Evolutionary conservation across 2,888 invertebrate genomes (phyloP).

Genomic region (Hyposoter dolosus): DNA sequence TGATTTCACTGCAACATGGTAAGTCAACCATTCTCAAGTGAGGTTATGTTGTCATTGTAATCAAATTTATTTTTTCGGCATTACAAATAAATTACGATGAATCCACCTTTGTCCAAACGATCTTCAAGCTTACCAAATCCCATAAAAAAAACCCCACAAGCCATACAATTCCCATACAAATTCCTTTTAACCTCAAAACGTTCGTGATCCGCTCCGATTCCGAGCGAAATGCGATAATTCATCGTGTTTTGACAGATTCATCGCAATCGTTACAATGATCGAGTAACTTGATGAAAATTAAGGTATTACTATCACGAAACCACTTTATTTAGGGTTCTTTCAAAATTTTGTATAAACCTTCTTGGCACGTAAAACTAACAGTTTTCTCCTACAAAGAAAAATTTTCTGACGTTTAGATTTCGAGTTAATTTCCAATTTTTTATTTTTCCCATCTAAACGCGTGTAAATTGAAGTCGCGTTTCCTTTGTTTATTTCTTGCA

Average conservation of each 20-base stretch:
- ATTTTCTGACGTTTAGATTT: no score
- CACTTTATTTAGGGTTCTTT: no score
- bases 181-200: not conserved
- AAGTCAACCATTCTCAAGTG: constrained; percentile 78
- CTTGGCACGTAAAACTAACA: no score
- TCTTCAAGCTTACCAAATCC: not conserved
- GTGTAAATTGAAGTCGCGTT: no score
- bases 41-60: constrained; percentile 74
- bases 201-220: not conserved
- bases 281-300: not conserved
- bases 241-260: not conserved
- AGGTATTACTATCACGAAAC: no score
- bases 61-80: constrained; percentile 18
- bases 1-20: constrained; percentile 98
- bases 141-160: not conserved
- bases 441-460: no score
- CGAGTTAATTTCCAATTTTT: no score
- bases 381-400: no score
- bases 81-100: not conserved
- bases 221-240: not conserved
- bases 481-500: no score
- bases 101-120: not conserved
- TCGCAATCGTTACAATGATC: not conserved
- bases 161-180: not conserved
- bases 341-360: no score